Conservation (phyloP, 2,113 vertebrate genomes). For the Onychorhynchus coronatus region DNA sequence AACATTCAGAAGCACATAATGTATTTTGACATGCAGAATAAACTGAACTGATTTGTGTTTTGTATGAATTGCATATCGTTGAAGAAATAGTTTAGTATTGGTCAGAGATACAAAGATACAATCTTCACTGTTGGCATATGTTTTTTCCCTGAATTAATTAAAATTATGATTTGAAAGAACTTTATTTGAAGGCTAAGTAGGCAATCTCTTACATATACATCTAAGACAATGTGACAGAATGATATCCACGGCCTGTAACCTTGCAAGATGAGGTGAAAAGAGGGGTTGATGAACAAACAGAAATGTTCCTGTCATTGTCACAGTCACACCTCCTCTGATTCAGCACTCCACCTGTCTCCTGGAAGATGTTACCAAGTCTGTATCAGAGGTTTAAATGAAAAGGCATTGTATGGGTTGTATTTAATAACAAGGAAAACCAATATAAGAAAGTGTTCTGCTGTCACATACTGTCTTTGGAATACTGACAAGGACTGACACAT, state of each 20-base stretch:
- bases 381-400: neutral
- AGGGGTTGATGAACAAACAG: neutral
- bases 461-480: neutral
- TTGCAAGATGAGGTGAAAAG: neutral
- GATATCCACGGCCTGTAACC: neutral
- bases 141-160: neutral
- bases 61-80: neutral
- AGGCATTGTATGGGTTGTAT: neutral
- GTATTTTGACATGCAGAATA: neutral
- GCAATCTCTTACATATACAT: neutral
- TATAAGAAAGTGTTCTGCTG: neutral
- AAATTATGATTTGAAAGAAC: neutral
- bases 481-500: neutral
- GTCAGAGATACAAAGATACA: neutral
- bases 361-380: neutral
- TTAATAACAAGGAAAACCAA: neutral
- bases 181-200: neutral
- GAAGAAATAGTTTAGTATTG: neutral
- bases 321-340: neutral
- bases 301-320: neutral
- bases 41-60: neutral
- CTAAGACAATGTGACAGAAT: neutral
- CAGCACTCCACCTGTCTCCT: neutral
- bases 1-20: neutral
- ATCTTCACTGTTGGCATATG: neutral